Percentiles rank a stretch among this genome's conserved stretches.
Conservation (phyloP, 2,113 vertebrate genomes). For the Nerophis ophidion region DNA sequence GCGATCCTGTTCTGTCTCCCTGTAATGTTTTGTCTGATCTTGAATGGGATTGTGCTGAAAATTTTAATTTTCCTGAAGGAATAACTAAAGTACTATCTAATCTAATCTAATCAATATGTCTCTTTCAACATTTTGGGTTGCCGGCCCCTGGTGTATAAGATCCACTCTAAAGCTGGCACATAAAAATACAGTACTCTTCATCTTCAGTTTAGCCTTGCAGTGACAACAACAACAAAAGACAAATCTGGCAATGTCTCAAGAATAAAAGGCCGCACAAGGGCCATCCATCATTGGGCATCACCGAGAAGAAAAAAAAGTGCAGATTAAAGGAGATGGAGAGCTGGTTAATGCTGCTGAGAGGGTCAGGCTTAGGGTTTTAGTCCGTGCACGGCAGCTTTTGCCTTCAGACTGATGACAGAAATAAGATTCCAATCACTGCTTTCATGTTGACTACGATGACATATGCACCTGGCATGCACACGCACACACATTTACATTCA, state of each 20-base stretch:
- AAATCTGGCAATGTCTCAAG: not conserved
- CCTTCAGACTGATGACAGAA: conserved; percentile 48
- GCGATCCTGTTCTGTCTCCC: too few relatives aligned
- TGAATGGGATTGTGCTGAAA: too few relatives aligned
- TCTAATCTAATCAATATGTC: too few relatives aligned
- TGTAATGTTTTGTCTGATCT: too few relatives aligned
- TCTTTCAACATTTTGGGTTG: too few relatives aligned
- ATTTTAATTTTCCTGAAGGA: too few relatives aligned
- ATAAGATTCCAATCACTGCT: conserved; percentile 49
- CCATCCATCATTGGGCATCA: conserved; percentile 45
- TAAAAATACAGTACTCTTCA: not conserved
- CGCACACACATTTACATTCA: conserved; percentile 9
- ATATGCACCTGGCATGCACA: conserved; percentile 16
- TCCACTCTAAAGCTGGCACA: not conserved
- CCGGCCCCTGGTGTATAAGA: too few relatives aligned
- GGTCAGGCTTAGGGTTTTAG: conserved; percentile 29
- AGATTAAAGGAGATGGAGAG: conserved; percentile 46
- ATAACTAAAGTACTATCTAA: too few relatives aligned
- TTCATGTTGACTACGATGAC: conserved; percentile 30
- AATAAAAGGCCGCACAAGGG: conserved; percentile 17
- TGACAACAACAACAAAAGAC: not conserved
- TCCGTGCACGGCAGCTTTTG: conserved; percentile 24
- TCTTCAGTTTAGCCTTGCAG: not conserved
- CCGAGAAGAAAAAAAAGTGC: conserved; percentile 29
- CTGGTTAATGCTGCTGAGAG: conserved; percentile 10